These are phyloP conservation scores for Oreochromis grahami DNA, from an alignment of 2,797 vertebrate species.

Conservation along the genomic window DNA sequence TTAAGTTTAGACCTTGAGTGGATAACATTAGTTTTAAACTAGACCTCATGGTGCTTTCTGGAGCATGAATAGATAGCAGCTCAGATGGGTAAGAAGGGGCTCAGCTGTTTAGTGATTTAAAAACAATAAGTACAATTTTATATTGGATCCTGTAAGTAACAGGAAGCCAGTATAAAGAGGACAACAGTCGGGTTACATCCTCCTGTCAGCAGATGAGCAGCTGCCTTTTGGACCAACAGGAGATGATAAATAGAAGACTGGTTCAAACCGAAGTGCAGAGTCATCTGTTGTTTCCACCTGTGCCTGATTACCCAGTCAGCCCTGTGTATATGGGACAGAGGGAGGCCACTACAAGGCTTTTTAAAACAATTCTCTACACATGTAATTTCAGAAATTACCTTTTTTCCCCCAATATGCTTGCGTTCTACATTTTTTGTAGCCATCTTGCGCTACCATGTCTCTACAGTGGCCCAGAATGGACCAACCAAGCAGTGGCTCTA, in stretches of 20 bases:
- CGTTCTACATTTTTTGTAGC: not conserved
- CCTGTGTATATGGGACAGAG: not conserved
- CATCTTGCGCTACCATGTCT: accelerated
- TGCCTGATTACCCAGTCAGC: not conserved
- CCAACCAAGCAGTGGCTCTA: not conserved
- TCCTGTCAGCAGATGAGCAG: not conserved
- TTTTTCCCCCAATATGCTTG: accelerated
- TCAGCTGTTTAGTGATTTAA: not conserved
- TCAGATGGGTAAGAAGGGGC: not conserved
- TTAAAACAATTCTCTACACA: not conserved
- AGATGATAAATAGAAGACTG: not conserved
- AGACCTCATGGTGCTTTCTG: not conserved
- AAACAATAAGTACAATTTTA: not conserved
- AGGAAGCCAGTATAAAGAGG: not conserved
- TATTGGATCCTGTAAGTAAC: not conserved
- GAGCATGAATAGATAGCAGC: not conserved
- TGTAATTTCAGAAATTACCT: not conserved
- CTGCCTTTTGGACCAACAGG: not conserved
- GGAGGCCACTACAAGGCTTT: not conserved
- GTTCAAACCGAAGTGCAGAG: not conserved
- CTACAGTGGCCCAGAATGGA: not conserved
- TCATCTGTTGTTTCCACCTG: not conserved
- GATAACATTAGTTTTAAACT: not conserved
- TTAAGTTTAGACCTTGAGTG: not conserved
- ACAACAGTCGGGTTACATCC: not conserved